Percentiles rank a stretch among this genome's conserved stretches.
Evolutionary conservation across 2,797 vertebrate genomes (phyloP).

Genomic region (Brachyalestes nurse): DNA sequence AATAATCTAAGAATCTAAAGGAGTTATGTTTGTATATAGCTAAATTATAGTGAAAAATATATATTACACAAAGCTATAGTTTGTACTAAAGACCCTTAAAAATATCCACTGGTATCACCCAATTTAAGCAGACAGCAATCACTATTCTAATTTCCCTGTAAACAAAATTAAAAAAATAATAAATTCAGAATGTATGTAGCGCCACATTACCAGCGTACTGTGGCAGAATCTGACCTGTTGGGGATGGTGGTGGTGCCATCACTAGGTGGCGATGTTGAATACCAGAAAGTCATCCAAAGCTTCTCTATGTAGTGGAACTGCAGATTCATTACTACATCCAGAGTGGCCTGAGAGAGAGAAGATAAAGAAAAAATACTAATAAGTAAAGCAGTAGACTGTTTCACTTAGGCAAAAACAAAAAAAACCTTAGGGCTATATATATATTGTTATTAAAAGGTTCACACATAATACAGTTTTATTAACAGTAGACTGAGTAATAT

Average conservation of each 20-base stretch:
- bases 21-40: too few relatives aligned
- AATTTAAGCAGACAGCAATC: not conserved
- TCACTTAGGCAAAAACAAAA: too few relatives aligned
- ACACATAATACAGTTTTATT: too few relatives aligned
- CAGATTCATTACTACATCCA: slow-evolving; percentile 96
- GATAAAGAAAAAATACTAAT: not conserved
- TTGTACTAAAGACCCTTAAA: too few relatives aligned
- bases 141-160: not conserved
- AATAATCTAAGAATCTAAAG: too few relatives aligned
- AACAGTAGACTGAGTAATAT: too few relatives aligned
- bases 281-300: slow-evolving; percentile 98
- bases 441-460: too few relatives aligned
- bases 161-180: not conserved
- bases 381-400: not conserved
- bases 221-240: slow-evolving; percentile 78
- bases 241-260: slow-evolving; percentile 80
- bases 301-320: slow-evolving; percentile 98
- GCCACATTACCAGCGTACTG: not conserved
- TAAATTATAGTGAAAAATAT: too few relatives aligned
- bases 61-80: too few relatives aligned
- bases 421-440: too few relatives aligned
- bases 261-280: slow-evolving; percentile 85
- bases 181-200: not conserved
- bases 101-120: too few relatives aligned
- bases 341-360: slow-evolving; percentile 81